Base-by-base conservation (phyloP, 2,797 vertebrate genomes). In the Clangula hyemalis region DNA sequence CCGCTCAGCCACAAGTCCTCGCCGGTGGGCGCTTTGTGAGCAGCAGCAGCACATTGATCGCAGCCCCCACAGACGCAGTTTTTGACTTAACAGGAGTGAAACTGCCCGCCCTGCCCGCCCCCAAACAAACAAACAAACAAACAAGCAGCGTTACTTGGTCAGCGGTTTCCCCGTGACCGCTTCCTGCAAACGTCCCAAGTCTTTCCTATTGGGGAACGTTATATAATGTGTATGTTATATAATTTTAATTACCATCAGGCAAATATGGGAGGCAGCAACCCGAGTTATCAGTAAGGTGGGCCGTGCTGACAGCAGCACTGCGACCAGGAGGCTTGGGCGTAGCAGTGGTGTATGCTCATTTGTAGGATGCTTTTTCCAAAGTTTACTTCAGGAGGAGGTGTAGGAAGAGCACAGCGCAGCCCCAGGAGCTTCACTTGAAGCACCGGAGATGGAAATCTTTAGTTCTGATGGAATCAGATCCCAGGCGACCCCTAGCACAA, bases 221-320 rank as follows among this genome's bases (percentile, higher is more conserved):
- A 72, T 71, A 68, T 93, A 95, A 96, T 58, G 13, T 8, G 8
- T 56, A 25, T n/a, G 87, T 95, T 95, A 94, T 75, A 89, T 93
- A 95, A 95, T 93, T 92, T 90, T 95, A 89, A 95, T 95, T 85
- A 74, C 86, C 0, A 6, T 2, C 41, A 83, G 70, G 90, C 87
- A 90, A 94, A 89, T 90, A 58, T 24, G 92, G 93, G 77, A 85
- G 72, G 61, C 93, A 86, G 91, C n/a, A 62, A 90, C 69, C 72
- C 84, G 47, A 34, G 94, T 77, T 95, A 65, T 94, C 93, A 85
- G 43, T 87, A 10, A 82, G 89, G 85, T 85, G 78, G 78, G 75
- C 91, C 54, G 61, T 34, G 6, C 89, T 45, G 94, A 85, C 89
- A 96, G 69, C 51, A 74, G 76, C 11, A 2, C 64, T 73, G 45